Percentiles rank a stretch among this genome's conserved stretches.
Evolutionary conservation across 2,113 vertebrate genomes (phyloP).

Genomic region (Monarcha castaneiventris): DNA sequence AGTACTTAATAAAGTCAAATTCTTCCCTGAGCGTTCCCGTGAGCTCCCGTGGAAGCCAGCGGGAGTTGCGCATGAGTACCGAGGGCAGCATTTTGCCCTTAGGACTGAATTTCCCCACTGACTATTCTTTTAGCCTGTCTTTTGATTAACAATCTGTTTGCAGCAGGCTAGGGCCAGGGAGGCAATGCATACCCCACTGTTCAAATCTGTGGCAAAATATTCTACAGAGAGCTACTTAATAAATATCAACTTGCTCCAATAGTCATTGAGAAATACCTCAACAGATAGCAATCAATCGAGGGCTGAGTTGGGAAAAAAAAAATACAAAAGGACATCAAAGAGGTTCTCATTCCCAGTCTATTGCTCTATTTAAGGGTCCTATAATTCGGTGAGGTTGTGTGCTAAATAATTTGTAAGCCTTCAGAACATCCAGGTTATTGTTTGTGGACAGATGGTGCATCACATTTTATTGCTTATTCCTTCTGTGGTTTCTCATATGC

Average conservation of each 20-base stretch:
- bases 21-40: background rate
- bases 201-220: constrained; percentile 47
- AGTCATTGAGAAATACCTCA: constrained; percentile 71
- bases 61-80: background rate
- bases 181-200: constrained; percentile 9
- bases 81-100: constrained; percentile 54
- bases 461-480: constrained; percentile 92
- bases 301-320: background rate
- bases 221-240: constrained; percentile 49
- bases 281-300: constrained; percentile 68
- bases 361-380: constrained; percentile 71
- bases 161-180: constrained; percentile 48
- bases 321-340: constrained; percentile 68
- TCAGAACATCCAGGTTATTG: constrained; percentile 87
- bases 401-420: constrained; percentile 88
- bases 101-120: constrained; percentile 56
- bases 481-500: constrained; percentile 86
- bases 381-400: constrained; percentile 79
- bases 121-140: constrained; percentile 56
- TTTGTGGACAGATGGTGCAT: constrained; percentile 91
- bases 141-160: constrained; percentile 70
- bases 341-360: constrained; percentile 53
- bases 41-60: background rate
- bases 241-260: constrained; percentile 68
- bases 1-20: constrained; percentile 42